Evolutionary conservation across 2,888 invertebrate species (phyloP).

Genomic region (Meghimatium bilineatum): DNA sequence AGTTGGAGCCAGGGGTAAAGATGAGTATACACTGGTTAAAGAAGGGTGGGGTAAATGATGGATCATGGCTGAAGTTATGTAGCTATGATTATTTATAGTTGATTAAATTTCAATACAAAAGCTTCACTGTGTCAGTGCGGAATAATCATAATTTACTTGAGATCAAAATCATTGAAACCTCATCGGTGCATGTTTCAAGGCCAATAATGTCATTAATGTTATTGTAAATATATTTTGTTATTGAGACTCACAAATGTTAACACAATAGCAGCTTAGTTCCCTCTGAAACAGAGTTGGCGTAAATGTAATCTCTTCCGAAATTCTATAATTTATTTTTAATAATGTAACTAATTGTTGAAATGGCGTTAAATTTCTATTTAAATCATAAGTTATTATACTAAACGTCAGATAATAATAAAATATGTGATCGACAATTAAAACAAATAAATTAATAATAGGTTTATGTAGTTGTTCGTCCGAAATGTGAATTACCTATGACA

Average conservation of each 20-base stretch:
- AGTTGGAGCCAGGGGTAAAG: background rate
- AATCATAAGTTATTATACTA: too few species aligned
- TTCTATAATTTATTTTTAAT: too few species aligned
- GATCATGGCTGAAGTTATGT: slow-evolving; percentile 8
- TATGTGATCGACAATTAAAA: too few species aligned
- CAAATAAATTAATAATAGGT: too few species aligned
- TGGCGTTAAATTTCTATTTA: too few species aligned
- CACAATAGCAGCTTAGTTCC: background rate
- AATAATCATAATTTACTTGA: background rate
- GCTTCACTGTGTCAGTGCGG: background rate
- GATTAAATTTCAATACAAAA: too few species aligned
- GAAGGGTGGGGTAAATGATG: slow-evolving; percentile 19
- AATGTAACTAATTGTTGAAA: too few species aligned
- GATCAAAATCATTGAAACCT: background rate
- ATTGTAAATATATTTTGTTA: background rate
- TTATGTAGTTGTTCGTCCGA: too few species aligned
- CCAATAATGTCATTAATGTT: background rate
- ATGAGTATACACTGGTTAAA: slow-evolving; percentile 3
- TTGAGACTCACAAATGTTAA: background rate
- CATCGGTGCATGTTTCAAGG: background rate
- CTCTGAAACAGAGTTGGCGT: background rate
- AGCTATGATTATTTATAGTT: background rate
- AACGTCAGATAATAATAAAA: too few species aligned
- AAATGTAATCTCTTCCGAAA: background rate
- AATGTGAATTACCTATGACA: too few species aligned